Base-by-base conservation (phyloP, 2,888 invertebrate genomes). In the Lucinisca nassula region DNA sequence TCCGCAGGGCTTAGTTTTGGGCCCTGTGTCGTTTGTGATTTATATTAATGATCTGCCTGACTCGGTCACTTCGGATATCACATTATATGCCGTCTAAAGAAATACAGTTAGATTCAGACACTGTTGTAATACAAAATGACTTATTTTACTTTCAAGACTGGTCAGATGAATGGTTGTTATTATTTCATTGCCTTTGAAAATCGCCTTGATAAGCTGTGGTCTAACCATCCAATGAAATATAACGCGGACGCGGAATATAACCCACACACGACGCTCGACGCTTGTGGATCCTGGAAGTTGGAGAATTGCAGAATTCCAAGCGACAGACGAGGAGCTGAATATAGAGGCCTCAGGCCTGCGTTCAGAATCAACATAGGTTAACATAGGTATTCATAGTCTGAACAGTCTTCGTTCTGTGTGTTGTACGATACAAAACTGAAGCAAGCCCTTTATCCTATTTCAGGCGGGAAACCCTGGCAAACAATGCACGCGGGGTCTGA, bases 291-390 rank as follows among this genome's bases (percentile, higher is more conserved):
- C n/a, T n/a, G n/a, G n/a, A n/a, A 61, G 30, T 61, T 8, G 61
- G 61, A 61, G 61, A 61, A 4, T 27, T 30, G 61, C 61, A 27
- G 30, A 27, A 27, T 6, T 30, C 6, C 61, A 61, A 17, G 1
- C 58, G 58, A 58, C 67, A 35, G 67, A 67, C 17, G 67, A 67
- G 35, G 67, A 67, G 67, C 32, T 67, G 67, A 67, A 17, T 35
- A 67, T 35, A 67, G 67, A 67, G 67, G 67, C 67, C 67, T 14
- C 67, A 21, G 32, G 67, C 67, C 67, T 67, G 67, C 67, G 67
- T 35, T 67, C 67, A 67, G 67, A 67, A 67, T 67, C 67, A 35
- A 67, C 67, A 67, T 67, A 35, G 67, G 27, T 67, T 35, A 67
- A 67, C 67, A 67, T 67, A 35, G 67, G 67, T 35, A 67, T 35